Evolutionary conservation across 2,113 vertebrate species (phyloP).

Genomic region (Corydoras maculifer): DNA sequence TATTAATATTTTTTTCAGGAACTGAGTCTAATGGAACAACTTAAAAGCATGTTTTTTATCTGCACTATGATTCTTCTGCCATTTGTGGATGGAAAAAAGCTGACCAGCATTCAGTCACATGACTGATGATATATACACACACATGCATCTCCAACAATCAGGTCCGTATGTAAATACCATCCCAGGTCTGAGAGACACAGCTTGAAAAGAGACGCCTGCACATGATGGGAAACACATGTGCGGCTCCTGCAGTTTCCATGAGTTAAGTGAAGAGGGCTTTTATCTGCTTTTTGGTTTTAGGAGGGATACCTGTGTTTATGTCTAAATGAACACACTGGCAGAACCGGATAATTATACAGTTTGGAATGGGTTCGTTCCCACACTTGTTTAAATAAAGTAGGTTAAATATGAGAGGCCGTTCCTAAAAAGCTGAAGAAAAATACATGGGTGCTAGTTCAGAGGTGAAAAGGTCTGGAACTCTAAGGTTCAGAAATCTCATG

Average conservation of each 20-base stretch:
- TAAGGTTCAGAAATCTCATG: too few species aligned
- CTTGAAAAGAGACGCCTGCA: conserved; percentile 38
- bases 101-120: not conserved
- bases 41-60: conserved; percentile 7
- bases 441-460: too few species aligned
- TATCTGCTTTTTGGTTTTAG: conserved; percentile 30
- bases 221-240: conserved; percentile 59
- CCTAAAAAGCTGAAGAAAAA: too few species aligned
- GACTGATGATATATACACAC: not conserved
- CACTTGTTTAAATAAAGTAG: not conserved
- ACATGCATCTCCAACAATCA: too few species aligned
- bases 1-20: conserved; percentile 1
- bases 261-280: conserved; percentile 31
- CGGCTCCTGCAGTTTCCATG: conserved; percentile 31
- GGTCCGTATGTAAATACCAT: too few species aligned
- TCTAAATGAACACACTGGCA: conserved; percentile 33
- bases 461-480: too few species aligned
- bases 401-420: too few species aligned
- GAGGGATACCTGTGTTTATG: conserved; percentile 37
- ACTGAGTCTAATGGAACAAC: conserved; percentile 1
- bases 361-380: conserved; percentile 21
- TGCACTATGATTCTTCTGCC: conserved; percentile 7
- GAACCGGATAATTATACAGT: conserved; percentile 33
- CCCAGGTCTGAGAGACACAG: too few species aligned
- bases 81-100: conserved; percentile 17